Conservation (phyloP, 2,888 invertebrate genomes). For the Rhyacophila evoluta region DNA sequence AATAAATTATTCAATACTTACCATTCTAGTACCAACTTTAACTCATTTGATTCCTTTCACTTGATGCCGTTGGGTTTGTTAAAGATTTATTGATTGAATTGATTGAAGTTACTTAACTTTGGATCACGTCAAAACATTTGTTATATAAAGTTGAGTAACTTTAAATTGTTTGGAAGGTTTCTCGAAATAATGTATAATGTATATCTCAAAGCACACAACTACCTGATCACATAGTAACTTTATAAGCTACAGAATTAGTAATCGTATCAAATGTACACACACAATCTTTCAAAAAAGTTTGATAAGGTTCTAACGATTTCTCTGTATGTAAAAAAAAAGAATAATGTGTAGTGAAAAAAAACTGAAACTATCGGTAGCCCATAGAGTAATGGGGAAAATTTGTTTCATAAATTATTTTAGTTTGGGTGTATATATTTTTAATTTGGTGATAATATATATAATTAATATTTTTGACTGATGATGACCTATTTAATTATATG, state of each 20-base stretch:
- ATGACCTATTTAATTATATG: no score
- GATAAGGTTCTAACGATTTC: no score
- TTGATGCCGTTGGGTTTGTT: background rate
- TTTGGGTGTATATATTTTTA: no score
- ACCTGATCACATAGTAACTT: background rate
- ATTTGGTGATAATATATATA: no score
- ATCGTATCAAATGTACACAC: background rate
- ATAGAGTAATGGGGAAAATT: no score
- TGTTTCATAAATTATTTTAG: no score
- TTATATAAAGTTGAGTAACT: background rate
- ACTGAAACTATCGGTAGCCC: no score
- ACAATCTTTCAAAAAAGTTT: background rate
- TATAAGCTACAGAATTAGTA: background rate
- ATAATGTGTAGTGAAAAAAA: no score
- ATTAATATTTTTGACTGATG: no score
- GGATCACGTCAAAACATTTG: constrained; percentile 17
- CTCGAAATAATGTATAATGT: background rate
- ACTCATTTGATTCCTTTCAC: background rate
- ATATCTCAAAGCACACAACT: background rate
- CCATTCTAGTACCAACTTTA: background rate
- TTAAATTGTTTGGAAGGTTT: constrained; percentile 3
- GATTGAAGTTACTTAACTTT: background rate
- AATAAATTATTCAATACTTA: constrained; percentile 1
- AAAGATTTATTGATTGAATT: constrained; percentile 17
- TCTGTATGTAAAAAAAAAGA: no score